Base-by-base conservation (phyloP, 2,797 vertebrate species). In the Chromis chromis region DNA sequence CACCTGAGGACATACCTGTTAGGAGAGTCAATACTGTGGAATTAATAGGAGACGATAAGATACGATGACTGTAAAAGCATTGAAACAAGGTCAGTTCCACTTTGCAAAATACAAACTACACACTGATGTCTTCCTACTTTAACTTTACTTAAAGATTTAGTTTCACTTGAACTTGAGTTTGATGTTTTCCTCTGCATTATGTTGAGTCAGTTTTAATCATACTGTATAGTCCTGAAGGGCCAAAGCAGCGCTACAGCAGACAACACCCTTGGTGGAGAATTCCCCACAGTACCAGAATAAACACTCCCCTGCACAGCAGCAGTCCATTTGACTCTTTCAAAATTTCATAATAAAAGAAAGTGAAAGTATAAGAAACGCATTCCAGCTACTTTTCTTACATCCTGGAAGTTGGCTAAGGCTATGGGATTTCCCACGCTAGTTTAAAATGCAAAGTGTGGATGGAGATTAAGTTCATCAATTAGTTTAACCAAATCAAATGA, bases 1-100 rank as follows among this genome's bases (percentile, higher is more conserved):
- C 90, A 84, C 94, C 95, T 48, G 95, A 94, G 79, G 96, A 96
- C 69, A 84, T 85, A 72, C 93, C 93, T 94, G 86, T 62, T 25
- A 7, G 14, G 19, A 70, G 6, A 81, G 17, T 5, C 10, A 42
- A 56, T 0, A 57, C 6, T 1, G 22, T 4, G 59, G 3, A 21
- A 17, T 60, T 1, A n/a, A 54, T 22, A 19, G 21, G 24, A 17
- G 1, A 42, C 6, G 3, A 11, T 36, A 11, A 36, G 33, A 36
- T 11, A 12, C 12, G 0, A 24, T 40, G 3, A 39, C 8, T 46
- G 19, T 2, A 60, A 21, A 25, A 46, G 1, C 46, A 44, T 12
- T 36, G 6, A 12, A 22, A 28, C 10, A 22, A 3, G 13, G 40
- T 33, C 33, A n/a, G 50, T 58, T 3, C 36, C 31, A 54, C 12